Conservation (phyloP, 2,113 vertebrate genomes). For the Aegithalos caudatus region DNA sequence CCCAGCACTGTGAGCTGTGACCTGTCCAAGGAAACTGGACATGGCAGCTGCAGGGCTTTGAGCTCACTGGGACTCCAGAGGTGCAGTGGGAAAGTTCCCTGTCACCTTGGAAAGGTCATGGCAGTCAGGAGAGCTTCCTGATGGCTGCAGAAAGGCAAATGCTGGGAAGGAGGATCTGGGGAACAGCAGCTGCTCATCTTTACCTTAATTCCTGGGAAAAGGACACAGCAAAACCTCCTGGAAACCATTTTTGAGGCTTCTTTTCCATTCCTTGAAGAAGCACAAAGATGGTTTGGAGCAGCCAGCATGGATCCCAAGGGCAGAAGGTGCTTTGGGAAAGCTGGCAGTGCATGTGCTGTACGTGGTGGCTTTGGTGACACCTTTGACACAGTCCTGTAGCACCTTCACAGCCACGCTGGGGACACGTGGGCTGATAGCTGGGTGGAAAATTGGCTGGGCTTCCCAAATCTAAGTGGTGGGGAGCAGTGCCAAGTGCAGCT, state of each 20-base stretch:
- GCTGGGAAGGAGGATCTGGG: not conserved
- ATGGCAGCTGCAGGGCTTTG: not conserved
- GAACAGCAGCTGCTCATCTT: not conserved
- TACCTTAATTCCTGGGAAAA: not conserved
- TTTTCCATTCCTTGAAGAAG: not conserved
- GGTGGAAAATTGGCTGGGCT: not conserved
- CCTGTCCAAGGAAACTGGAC: not conserved
- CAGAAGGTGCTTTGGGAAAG: not conserved
- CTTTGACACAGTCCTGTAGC: not conserved
- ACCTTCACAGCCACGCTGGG: fast-evolving
- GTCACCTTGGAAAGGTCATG: not conserved
- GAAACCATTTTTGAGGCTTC: not conserved
- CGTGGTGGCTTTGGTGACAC: not conserved
- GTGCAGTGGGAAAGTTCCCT: not conserved
- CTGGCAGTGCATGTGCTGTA: fast-evolving
- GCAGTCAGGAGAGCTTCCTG: not conserved
- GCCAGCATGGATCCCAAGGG: not conserved
- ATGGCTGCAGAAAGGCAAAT: not conserved
- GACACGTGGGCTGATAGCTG: not conserved
- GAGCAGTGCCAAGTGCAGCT: not conserved
- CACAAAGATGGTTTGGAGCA: not conserved
- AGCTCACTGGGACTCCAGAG: not conserved
- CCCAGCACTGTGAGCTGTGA: not conserved
- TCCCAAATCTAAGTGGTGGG: not conserved
- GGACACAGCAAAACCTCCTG: not conserved